These are phyloP conservation scores for Aplysina aerophoba DNA, from an alignment of 37 sponge, comb jelly and placozoan genomes.

Conservation along the genomic window DNA sequence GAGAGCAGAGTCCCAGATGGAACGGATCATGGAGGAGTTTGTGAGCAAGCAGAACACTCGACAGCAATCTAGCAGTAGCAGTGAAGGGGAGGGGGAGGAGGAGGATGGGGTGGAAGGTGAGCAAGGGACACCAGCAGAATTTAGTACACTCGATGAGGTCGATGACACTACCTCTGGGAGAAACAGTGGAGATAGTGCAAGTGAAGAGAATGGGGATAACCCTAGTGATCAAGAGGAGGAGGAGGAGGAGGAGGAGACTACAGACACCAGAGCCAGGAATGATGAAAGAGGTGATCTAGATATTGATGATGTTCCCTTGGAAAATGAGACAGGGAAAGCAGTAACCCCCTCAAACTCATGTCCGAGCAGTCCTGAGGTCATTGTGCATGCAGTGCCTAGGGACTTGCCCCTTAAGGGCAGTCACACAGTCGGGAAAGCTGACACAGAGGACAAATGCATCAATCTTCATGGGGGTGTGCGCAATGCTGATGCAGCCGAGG, in stretches of 20 bases:
- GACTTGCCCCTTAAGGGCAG: background rate
- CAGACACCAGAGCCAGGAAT: background rate
- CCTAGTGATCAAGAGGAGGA: conserved; percentile 36
- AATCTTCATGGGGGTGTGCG: background rate
- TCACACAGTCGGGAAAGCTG: background rate
- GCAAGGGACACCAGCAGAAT: too few relatives aligned
- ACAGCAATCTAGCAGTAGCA: background rate
- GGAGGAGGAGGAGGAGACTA: conserved; percentile 28
- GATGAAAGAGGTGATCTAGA: background rate
- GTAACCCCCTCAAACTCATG: background rate
- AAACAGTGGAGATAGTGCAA: background rate
- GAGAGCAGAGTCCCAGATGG: conserved; percentile 51
- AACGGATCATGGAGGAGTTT: conserved; percentile 62
- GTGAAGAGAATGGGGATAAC: conserved; percentile 12
- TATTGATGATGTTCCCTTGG: background rate
- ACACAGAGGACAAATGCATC: background rate
- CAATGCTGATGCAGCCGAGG: background rate
- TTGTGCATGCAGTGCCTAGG: background rate
- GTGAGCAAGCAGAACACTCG: conserved; percentile 58
- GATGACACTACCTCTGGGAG: background rate
- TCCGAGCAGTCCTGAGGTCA: background rate
- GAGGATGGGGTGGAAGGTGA: background rate
- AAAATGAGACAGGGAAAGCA: background rate
- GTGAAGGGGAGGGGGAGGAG: conserved; percentile 2
- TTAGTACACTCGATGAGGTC: background rate